These are phyloP conservation scores for Periophthalmus magnuspinnatus DNA, from an alignment of 2,797 vertebrate genomes.

Conservation along the genomic window DNA sequence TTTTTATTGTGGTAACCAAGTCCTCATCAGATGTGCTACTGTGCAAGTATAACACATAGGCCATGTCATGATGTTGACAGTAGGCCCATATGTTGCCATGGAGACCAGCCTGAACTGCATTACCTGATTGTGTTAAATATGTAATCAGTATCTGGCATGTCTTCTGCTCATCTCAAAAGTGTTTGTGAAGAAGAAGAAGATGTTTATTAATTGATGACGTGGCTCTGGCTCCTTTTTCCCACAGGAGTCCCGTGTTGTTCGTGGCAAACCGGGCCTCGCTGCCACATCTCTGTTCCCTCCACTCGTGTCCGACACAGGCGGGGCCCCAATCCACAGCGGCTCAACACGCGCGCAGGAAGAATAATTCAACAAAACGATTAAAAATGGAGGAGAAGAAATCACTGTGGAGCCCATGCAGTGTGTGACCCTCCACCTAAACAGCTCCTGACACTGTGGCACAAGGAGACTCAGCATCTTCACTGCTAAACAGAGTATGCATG, in stretches of 20 bases:
- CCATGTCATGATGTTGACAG: too few species aligned
- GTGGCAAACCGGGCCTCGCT: slow-evolving; percentile 59
- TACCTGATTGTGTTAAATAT: slow-evolving; percentile 63
- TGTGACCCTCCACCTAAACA: slow-evolving; percentile 35
- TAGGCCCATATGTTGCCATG: not conserved
- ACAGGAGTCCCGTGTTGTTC: slow-evolving; percentile 64
- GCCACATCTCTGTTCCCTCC: slow-evolving; percentile 49
- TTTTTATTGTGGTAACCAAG: not conserved
- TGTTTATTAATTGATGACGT: slow-evolving; percentile 81
- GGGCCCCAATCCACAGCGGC: slow-evolving; percentile 68
- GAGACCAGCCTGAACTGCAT: slow-evolving; percentile 23
- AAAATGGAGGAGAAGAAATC: slow-evolving; percentile 71
- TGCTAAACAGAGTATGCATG: too few species aligned
- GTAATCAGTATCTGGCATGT: slow-evolving; percentile 58
- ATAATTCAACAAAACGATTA: slow-evolving; percentile 78
- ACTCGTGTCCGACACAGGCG: slow-evolving; percentile 37
- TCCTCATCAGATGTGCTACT: too few species aligned
- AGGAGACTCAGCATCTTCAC: too few species aligned
- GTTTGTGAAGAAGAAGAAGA: slow-evolving; percentile 42
- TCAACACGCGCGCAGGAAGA: slow-evolving; percentile 73
- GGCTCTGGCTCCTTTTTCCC: slow-evolving; percentile 73
- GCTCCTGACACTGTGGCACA: too few species aligned
- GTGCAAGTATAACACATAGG: too few species aligned
- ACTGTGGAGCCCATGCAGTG: slow-evolving; percentile 36
- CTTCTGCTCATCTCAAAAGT: slow-evolving; percentile 22